Conservation (phyloP, 2,797 vertebrate species). For the Mormyrus proboscirostris region DNA sequence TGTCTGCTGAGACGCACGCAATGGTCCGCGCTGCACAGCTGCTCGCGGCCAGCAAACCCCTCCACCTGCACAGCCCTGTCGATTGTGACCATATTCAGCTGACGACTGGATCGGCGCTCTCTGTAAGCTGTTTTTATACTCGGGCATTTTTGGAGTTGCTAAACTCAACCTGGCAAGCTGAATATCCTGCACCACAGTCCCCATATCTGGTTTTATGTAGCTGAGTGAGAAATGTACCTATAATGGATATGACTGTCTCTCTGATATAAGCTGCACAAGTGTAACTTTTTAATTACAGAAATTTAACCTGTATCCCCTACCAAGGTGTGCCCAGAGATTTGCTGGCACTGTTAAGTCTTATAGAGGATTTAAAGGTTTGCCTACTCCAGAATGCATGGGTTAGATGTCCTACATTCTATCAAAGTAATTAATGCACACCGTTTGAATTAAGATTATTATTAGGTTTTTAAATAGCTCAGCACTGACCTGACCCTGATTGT, state of each 20-base stretch:
- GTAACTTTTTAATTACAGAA: background rate
- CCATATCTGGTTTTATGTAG: background rate
- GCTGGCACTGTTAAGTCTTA: background rate
- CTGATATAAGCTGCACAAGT: background rate
- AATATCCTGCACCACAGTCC: background rate
- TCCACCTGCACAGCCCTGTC: background rate
- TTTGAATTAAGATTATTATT: background rate
- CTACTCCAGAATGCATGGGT: constrained; percentile 15
- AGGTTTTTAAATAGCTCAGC: background rate
- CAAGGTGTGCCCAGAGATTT: background rate
- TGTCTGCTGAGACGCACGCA: background rate
- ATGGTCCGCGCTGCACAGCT: too few species aligned
- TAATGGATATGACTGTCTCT: background rate
- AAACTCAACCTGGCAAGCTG: background rate
- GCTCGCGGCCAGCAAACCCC: background rate
- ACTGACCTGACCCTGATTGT: background rate
- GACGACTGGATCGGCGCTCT: background rate
- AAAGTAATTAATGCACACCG: background rate
- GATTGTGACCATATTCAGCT: background rate
- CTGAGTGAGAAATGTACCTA: background rate
- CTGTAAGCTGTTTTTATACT: background rate
- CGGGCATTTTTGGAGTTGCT: background rate
- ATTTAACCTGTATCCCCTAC: background rate
- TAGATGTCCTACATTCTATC: background rate
- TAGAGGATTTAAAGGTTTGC: background rate